phyloP scores from a whole-genome alignment of 2,888 invertebrate genomes.

The Bhutanitis thaidina region DNA sequence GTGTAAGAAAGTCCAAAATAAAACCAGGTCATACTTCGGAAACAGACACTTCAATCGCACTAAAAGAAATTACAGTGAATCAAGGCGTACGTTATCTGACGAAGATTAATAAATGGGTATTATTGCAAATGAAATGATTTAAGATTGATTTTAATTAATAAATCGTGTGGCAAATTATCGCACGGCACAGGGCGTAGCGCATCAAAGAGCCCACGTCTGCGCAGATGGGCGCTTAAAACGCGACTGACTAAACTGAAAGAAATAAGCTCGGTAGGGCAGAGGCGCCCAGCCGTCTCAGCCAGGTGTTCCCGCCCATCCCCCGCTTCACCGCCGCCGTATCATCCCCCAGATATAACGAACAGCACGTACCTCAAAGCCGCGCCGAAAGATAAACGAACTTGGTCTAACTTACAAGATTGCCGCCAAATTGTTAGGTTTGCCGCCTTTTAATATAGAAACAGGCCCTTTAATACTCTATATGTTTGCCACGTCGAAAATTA shows the following conservation, averaged over 20 bases:
- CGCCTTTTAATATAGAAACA: no score
- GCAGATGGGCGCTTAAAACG: conserved; percentile 48
- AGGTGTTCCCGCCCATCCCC: conserved; percentile 39
- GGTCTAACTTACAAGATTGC: neutral
- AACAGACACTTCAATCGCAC: conserved; percentile 32
- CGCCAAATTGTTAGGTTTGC: neutral
- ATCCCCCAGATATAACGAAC: conserved; percentile 15
- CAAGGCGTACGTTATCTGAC: neutral
- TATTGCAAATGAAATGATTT: neutral
- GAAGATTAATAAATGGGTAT: neutral
- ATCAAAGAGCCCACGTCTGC: conserved; percentile 34
- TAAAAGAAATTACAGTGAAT: conserved; percentile 18
- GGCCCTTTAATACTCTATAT: no score
- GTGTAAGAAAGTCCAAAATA: conserved; percentile 64
- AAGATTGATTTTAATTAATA: conserved; percentile 17
- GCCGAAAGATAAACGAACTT: conserved; percentile 9
- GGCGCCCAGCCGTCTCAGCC: conserved; percentile 64
- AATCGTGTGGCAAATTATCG: conserved; percentile 6
- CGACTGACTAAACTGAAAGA: conserved; percentile 40
- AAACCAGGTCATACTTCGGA: conserved; percentile 55
- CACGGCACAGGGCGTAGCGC: conserved; percentile 2
- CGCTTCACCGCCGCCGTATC: conserved; percentile 13
- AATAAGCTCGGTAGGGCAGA: conserved; percentile 14
- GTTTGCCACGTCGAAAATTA: no score
- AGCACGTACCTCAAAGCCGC: conserved; percentile 7